Percentiles rank a stretch among this genome's conserved stretches.
Conservation (phyloP, 2,113 vertebrate species). For the Ammospiza caudacuta region DNA sequence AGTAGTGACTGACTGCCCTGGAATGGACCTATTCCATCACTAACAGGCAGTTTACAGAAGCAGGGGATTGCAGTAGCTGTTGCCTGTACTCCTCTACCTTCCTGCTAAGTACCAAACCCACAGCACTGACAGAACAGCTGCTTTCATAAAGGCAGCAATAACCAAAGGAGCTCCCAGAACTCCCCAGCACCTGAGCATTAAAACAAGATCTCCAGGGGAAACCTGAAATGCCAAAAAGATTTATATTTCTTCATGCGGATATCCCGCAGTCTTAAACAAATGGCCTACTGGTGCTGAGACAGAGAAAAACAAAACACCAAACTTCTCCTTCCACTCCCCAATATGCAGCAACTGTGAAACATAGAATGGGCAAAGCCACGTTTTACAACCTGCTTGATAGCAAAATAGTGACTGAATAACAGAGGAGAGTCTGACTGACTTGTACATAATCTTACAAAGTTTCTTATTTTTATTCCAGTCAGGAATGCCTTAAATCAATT, state of each 20-base stretch:
- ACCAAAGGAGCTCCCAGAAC: constrained; percentile 45
- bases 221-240: constrained; percentile 77
- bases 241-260: constrained; percentile 63
- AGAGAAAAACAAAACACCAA: background rate
- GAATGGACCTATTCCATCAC: constrained; percentile 29
- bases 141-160: constrained; percentile 68
- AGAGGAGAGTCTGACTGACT: background rate
- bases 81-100: background rate
- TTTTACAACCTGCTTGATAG: background rate
- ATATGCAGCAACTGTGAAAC: constrained; percentile 12
- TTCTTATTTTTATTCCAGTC: background rate
- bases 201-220: constrained; percentile 66
- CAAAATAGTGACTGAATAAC: background rate
- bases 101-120: constrained; percentile 47
- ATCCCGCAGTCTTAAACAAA: constrained; percentile 39
- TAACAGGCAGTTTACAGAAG: constrained; percentile 28
- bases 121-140: constrained; percentile 67
- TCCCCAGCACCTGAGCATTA: background rate
- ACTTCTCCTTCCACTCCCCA: background rate
- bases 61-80: background rate
- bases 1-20: constrained; percentile 8
- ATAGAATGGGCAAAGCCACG: background rate
- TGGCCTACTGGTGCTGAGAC: background rate
- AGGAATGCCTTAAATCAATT: background rate
- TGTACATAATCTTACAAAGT: background rate